Evolutionary conservation across 2,888 invertebrate genomes (phyloP).

Genomic region (Clitarchus hookeri): DNA sequence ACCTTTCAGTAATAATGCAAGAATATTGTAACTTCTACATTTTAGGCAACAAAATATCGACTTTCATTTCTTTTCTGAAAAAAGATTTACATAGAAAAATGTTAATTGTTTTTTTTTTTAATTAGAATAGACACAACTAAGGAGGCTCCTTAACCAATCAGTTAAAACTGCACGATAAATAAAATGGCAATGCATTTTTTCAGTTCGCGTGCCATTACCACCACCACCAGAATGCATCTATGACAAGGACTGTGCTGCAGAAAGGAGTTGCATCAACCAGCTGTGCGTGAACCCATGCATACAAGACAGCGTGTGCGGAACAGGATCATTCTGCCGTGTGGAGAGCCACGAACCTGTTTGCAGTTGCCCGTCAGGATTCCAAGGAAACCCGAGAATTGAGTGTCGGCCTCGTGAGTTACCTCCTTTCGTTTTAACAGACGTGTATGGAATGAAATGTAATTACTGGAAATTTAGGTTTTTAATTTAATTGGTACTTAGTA

Average conservation of each 20-base stretch:
- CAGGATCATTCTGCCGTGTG: constrained; percentile 81
- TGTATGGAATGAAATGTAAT: no score
- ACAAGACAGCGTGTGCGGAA: constrained; percentile 70
- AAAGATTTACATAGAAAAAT: no score
- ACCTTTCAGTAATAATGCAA: no score
- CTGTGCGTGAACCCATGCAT: constrained; percentile 79
- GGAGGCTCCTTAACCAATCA: no score
- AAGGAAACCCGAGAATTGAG: constrained; percentile 56
- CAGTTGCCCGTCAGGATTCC: constrained; percentile 77
- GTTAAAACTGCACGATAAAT: background rate
- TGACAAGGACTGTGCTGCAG: constrained; percentile 76
- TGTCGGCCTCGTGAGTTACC: constrained; percentile 79
- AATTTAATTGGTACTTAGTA: no score
- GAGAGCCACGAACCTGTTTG: constrained; percentile 76
- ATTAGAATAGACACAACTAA: no score
- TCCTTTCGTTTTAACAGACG: background rate
- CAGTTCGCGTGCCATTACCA: constrained; percentile 42
- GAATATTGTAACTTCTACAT: no score
- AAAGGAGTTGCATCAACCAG: constrained; percentile 76
- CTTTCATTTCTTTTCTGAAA: no score
- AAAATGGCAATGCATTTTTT: background rate
- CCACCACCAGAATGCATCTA: constrained; percentile 74
- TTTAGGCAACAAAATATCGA: no score
- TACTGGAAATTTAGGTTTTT: constrained; percentile 51
- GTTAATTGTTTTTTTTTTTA: no score